These are phyloP conservation scores for Oscheius onirici DNA, from an alignment of 2,888 invertebrate genomes.

Conservation along the genomic window DNA sequence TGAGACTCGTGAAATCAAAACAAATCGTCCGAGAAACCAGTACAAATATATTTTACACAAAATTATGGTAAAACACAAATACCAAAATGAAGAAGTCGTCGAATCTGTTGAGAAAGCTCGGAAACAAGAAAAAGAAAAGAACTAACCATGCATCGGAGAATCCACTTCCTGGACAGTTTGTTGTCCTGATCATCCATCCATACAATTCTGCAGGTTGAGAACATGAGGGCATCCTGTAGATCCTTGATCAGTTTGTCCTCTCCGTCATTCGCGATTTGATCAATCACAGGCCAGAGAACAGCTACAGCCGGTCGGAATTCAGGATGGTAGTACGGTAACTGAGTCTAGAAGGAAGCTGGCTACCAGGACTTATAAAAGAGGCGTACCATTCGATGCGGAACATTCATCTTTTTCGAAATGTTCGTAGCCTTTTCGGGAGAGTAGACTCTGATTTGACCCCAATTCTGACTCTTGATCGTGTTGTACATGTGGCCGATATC, in stretches of 20 bases:
- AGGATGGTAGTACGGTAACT: background rate
- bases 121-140: background rate
- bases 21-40: too few relatives aligned
- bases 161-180: background rate
- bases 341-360: background rate
- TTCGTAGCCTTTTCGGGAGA: constrained; percentile 21
- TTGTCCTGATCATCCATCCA: constrained; percentile 27
- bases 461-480: background rate
- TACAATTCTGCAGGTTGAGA: constrained; percentile 11
- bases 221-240: constrained; percentile 3
- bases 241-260: background rate
- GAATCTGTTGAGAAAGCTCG: too few relatives aligned
- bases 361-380: background rate
- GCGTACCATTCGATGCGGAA: background rate
- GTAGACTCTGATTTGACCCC: constrained; percentile 19
- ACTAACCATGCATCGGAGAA: constrained; percentile 27
- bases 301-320: background rate
- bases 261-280: constrained; percentile 6
- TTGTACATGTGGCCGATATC: background rate
- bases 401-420: background rate
- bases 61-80: background rate
- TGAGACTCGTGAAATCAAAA: too few relatives aligned
- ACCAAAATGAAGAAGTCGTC: background rate
- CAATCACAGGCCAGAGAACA: background rate
- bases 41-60: background rate